A percentile compares a stretch with the other conserved stretches of the same genome.
Evolutionary conservation across 2,113 vertebrate genomes (phyloP).

Genomic region (Aphelocoma coerulescens): DNA sequence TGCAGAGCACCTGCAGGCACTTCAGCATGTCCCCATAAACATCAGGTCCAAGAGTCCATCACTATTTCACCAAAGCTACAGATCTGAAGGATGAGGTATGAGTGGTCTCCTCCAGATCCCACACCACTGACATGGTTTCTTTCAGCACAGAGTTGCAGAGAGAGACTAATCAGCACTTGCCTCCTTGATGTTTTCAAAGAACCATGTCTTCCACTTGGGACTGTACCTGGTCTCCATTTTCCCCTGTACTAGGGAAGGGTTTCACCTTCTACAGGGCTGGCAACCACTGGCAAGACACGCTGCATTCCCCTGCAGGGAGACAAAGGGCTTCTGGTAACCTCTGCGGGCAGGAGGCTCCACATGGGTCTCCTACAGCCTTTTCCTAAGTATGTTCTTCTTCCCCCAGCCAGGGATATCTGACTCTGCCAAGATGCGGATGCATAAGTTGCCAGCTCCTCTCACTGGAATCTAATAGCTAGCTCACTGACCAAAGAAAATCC

Average conservation of each 20-base stretch:
- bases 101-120: background rate
- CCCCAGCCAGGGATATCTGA: background rate
- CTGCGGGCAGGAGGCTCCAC: background rate
- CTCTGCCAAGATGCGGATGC: background rate
- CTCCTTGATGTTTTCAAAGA: background rate
- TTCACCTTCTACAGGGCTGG: background rate
- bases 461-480: background rate
- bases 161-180: background rate
- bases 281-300: fast-evolving
- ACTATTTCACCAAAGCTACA: background rate
- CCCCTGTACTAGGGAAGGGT: background rate
- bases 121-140: fast-evolving
- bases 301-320: background rate
- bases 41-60: background rate
- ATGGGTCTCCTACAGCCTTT: background rate
- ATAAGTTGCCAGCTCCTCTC: background rate
- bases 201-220: fast-evolving
- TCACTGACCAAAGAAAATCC: background rate
- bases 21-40: fast-evolving
- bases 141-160: fast-evolving
- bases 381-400: background rate
- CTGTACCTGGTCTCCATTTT: background rate
- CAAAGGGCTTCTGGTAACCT: background rate
- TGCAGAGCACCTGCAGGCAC: background rate
- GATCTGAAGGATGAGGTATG: background rate